These are phyloP conservation scores for Cataglyphis livida DNA, from an alignment of 2,888 invertebrate genomes.

Conservation along the genomic window DNA sequence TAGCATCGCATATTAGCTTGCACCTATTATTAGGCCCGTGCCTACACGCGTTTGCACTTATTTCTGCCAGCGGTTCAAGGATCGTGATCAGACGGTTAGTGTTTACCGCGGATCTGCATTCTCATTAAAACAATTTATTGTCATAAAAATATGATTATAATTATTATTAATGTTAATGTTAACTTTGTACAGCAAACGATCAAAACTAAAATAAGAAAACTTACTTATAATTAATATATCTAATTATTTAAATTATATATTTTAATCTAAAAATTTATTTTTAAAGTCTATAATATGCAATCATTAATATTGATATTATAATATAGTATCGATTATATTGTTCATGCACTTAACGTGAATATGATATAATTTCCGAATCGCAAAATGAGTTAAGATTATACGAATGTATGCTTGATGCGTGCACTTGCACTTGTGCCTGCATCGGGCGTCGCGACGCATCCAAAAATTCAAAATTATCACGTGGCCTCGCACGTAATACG, in stretches of 20 bases:
- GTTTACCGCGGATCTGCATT: not conserved
- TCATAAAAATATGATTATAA: not conserved
- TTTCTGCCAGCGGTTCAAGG: constrained; percentile 60
- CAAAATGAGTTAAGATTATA: constrained; percentile 16
- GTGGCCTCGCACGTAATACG: constrained; percentile 37
- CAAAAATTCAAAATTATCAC: constrained; percentile 51
- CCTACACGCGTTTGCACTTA: constrained; percentile 57
- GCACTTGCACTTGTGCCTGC: constrained; percentile 2
- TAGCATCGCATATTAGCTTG: constrained; percentile 54
- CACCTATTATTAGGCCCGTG: constrained; percentile 56
- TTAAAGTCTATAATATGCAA: not conserved
- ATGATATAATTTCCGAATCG: not conserved
- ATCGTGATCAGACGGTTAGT: constrained; percentile 50
- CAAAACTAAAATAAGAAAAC: not conserved
- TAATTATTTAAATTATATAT: not conserved
- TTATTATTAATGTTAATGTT: not conserved
- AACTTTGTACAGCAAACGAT: not conserved
- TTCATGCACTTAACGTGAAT: not conserved
- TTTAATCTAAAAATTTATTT: not conserved
- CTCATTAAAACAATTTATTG: not conserved
- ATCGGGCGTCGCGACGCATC: constrained; percentile 24
- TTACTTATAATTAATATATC: not conserved
- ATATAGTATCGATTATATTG: not conserved
- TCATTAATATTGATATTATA: not conserved
- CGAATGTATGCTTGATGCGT: constrained; percentile 23